Percentiles rank a stretch among this genome's conserved stretches.
These are phyloP conservation scores for Acleris cristana DNA, from an alignment of 2,888 invertebrate genomes.

Conservation along the genomic window DNA sequence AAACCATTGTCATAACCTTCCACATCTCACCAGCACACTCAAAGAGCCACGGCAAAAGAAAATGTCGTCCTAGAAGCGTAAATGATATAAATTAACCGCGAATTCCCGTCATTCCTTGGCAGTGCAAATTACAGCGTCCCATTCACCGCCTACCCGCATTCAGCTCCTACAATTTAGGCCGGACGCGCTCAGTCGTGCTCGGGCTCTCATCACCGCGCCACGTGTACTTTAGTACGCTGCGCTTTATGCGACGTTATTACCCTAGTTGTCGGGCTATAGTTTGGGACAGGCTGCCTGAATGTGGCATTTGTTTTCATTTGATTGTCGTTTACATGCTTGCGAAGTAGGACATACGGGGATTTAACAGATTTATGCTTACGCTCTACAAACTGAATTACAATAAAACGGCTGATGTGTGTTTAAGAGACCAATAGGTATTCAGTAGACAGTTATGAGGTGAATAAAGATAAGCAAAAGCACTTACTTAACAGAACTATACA, in stretches of 20 bases:
- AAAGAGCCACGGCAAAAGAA: constrained; percentile 18
- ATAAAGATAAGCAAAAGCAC: too few species aligned
- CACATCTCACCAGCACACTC: not conserved
- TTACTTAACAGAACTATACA: too few species aligned
- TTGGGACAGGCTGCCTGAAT: constrained; percentile 20
- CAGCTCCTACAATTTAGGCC: constrained; percentile 70
- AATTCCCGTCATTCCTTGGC: constrained; percentile 48
- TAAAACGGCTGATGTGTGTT: too few species aligned
- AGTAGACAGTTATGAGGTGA: too few species aligned
- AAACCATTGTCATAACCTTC: too few species aligned
- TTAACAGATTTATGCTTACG: too few species aligned
- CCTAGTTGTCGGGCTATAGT: constrained; percentile 34
- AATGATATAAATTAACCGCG: constrained; percentile 45
- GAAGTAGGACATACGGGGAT: not conserved
- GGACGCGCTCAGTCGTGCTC: constrained; percentile 65
- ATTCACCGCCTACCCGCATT: constrained; percentile 64
- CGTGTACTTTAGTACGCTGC: constrained; percentile 74
- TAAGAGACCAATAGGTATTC: too few species aligned
- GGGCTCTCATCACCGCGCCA: constrained; percentile 54
- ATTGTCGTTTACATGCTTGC: constrained; percentile 12
- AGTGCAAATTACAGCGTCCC: constrained; percentile 67
- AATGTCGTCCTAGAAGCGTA: constrained; percentile 25
- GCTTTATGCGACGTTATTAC: constrained; percentile 58
- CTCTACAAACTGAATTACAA: too few species aligned
- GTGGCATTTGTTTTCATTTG: constrained; percentile 26